Base-by-base conservation (phyloP, 2,888 invertebrate species). In the Hydriomena furcata region DNA sequence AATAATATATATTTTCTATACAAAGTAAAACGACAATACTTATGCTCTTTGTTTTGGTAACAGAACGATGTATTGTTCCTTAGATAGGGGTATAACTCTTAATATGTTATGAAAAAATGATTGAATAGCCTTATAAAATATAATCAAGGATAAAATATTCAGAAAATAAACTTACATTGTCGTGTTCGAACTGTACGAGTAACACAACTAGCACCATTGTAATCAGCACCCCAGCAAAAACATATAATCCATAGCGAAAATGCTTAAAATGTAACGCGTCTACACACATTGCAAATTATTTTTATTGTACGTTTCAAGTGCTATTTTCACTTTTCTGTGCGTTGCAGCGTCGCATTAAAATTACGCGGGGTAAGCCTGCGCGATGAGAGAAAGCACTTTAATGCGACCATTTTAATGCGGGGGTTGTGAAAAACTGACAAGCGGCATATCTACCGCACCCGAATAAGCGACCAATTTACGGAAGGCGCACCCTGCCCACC, bases 391-490 rank as follows among this genome's bases (percentile, higher is more conserved):
- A 30, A 36, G 23, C 28, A 27, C 42, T 17, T n/a, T n/a, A n/a
- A n/a, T n/a, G n/a, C n/a, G 25, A 11, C 36, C 23, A 48, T 40
- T 40, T 28, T 35, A 34, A 24, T 48, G 48, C 35, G 35, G 41
- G 25, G 47, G 20, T 40, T 10, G 38, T 34, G 47, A 17, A 42
- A 41, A 31, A 49, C 48, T 42, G 42, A 37, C 28, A 49, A 27
- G 41, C 28, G 21, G 24, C 20, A 36, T 36, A 4, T 4, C 2
- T 17, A 47, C 34, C 47, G 47, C 40, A 35, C 47, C 45, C 45
- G 37, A 45, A 31, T 17, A 31, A 46, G 45, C 31, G 20, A 27
- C 25, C 46, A 46, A 38, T 38, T 46, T 32, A 38, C 7, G 21
- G 32, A 23, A 30, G 35, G 11, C 35, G 35, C 35, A 35, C 35